Evolutionary conservation across 1,140 invertebrate species (phyloP).

Genomic region (Pseudomyrmex pallidus): DNA sequence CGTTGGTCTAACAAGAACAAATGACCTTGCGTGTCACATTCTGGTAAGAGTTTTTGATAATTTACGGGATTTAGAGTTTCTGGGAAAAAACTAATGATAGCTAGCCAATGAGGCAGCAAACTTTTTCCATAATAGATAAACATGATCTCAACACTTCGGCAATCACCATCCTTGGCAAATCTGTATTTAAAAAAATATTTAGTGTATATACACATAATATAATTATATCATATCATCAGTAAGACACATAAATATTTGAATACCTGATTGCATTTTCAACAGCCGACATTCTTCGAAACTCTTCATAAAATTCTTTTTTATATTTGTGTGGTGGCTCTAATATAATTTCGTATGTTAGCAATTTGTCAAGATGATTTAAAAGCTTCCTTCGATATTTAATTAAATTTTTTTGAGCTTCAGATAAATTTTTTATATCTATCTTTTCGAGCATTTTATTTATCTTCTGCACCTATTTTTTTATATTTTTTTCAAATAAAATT

Average conservation of each 20-base stretch:
- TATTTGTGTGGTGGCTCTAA: constrained; percentile 80
- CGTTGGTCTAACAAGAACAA: constrained; percentile 85
- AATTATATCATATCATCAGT: background rate
- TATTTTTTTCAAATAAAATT: constrained; percentile 44
- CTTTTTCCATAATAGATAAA: constrained; percentile 90
- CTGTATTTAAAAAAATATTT: constrained; percentile 52
- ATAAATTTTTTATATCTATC: constrained; percentile 83
- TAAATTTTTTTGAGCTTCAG: constrained; percentile 87
- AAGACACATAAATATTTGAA: constrained; percentile 35
- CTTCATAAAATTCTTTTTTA: constrained; percentile 86
- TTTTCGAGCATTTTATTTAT: constrained; percentile 77
- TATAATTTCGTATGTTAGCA: constrained; percentile 89
- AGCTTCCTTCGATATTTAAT: constrained; percentile 87
- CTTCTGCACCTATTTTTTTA: constrained; percentile 73
- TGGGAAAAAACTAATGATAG: constrained; percentile 91
- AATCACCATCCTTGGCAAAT: constrained; percentile 86
- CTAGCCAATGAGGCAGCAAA: constrained; percentile 88
- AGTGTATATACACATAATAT: constrained; percentile 4
- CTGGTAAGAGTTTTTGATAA: constrained; percentile 89
- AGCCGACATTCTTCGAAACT: constrained; percentile 86
- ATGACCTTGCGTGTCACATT: constrained; percentile 85
- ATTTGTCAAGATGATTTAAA: constrained; percentile 88
- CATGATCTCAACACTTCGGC: constrained; percentile 88
- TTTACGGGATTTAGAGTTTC: constrained; percentile 90
- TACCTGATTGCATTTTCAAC: constrained; percentile 86